Base-by-base conservation (phyloP, 2,113 vertebrate genomes). In the Cyanoderma ruficeps region DNA sequence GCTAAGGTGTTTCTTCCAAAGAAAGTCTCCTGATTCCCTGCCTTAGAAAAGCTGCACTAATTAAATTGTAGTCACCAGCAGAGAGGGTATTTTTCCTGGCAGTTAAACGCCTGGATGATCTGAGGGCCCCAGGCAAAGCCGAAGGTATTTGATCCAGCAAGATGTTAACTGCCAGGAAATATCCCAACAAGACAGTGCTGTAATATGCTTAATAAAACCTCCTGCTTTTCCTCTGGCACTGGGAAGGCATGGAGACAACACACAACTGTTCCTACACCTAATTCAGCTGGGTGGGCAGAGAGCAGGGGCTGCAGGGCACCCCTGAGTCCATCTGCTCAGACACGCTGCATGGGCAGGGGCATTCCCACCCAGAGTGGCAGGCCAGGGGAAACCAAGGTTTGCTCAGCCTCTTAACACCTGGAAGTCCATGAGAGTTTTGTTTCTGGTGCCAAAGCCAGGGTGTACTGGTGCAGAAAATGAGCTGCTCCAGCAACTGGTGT, bases 91-190 rank as follows among this genome's bases (percentile, higher is more conserved):
- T 93, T 94, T 93, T 89, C 42, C 94, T 95, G 91, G 86, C 89
- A 87, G 81, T 55, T 52, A 47, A 75, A 84, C 15, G 89, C 74
- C 83, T 87, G 92, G 63, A 86, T 91, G 50, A 93, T 64, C 47
- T 13, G 59, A 87, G 52, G 39, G 89, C 92, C 86, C 35, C 60
- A 80, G 80, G 79, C 91, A 94, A 94, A 92, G 91, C 86, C 31
- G 35, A 81, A 84, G 80, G 72, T 92, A 37, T 89, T 93, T 4
- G 25, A 89, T 96, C 83, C 93, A 89, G 83, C 80, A 81, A 89
- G 86, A 90, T 33, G 70, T 79, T 92, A 76, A 80, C 90, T 95
- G 95, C 92, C 67, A 90, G 94, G 41, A 94, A 94, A 76, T 65
- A 90, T 65, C 94, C 94, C 57, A 76, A 82, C 35, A 71, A 94